Evolutionary conservation across 1,140 invertebrate genomes (phyloP).

Genomic region (Manduca sexta): DNA sequence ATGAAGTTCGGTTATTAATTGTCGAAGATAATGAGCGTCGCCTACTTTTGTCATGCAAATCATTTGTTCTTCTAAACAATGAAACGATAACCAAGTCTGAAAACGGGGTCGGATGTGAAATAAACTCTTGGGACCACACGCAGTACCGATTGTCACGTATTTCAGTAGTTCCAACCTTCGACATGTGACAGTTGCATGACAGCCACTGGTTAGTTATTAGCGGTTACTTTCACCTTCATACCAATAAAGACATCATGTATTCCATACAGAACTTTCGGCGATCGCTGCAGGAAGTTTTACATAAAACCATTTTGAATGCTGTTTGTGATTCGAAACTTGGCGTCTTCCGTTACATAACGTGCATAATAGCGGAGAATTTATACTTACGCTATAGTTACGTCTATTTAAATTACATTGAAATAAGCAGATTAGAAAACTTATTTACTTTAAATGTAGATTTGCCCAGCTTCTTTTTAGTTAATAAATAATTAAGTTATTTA

Average conservation of each 20-base stretch:
- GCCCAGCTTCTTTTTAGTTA: too few species aligned
- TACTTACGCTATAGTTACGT: too few species aligned
- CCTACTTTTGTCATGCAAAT: slow-evolving; percentile 4
- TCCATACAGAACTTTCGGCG: slow-evolving; percentile 22
- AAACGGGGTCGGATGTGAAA: background rate
- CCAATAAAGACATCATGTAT: slow-evolving; percentile 27
- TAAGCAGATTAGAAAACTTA: too few species aligned
- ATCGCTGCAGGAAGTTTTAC: slow-evolving; percentile 16
- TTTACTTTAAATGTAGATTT: too few species aligned
- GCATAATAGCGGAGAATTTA: too few species aligned
- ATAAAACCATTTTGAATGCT: slow-evolving; percentile 16
- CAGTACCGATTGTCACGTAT: slow-evolving; percentile 15
- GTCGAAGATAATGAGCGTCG: background rate
- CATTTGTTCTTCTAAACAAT: background rate
- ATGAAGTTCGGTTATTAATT: background rate
- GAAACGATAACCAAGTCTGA: background rate
- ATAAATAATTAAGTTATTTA: too few species aligned
- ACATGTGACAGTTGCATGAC: slow-evolving; percentile 3
- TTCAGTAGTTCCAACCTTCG: slow-evolving; percentile 8
- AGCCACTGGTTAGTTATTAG: slow-evolving; percentile 9
- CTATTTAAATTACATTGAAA: too few species aligned
- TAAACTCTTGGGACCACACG: slow-evolving; percentile 12
- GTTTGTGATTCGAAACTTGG: slow-evolving; percentile 18
- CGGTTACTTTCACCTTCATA: slow-evolving; percentile 34
- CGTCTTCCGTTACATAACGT: slow-evolving; percentile 7